Evolutionary conservation across 2,113 vertebrate species (phyloP).

Genomic region (Zeus faber): DNA sequence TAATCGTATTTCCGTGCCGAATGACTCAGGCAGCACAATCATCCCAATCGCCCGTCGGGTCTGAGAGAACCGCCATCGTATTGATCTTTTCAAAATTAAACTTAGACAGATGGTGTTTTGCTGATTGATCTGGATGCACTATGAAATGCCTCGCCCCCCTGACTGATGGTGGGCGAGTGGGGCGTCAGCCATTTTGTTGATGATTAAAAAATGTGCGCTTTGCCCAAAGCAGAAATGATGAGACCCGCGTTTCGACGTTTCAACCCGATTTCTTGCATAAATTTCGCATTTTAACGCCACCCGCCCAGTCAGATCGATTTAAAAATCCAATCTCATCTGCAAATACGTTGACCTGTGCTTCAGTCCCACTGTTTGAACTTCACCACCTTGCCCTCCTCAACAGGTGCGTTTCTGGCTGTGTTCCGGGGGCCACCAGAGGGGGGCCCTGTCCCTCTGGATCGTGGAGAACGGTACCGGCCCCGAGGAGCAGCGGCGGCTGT

Average conservation of each 20-base stretch:
- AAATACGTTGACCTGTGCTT: not conserved
- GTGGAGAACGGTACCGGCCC: slow-evolving; percentile 88
- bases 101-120: slow-evolving; percentile 36
- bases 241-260: not conserved
- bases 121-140: slow-evolving; percentile 33
- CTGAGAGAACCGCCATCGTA: slow-evolving; percentile 28
- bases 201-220: no score
- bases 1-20: no score
- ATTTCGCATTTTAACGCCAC: not conserved
- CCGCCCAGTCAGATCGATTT: not conserved
- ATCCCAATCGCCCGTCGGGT: slow-evolving; percentile 21
- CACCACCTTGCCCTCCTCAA: slow-evolving; percentile 13
- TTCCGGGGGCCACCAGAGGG: slow-evolving; percentile 75
- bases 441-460: slow-evolving; percentile 83
- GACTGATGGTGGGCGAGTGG: not conserved
- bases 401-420: slow-evolving; percentile 91
- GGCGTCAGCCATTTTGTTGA: not conserved
- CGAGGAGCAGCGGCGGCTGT: slow-evolving; percentile 77
- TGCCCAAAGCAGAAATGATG: slow-evolving; percentile 2
- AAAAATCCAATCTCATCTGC: not conserved
- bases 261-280: not conserved
- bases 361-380: not conserved
- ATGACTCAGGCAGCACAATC: slow-evolving; percentile 23
- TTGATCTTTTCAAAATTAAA: slow-evolving; percentile 48
- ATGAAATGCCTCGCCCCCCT: slow-evolving; percentile 20